Conservation (phyloP, 2,113 vertebrate species). For the Mesocricetus auratus region DNA sequence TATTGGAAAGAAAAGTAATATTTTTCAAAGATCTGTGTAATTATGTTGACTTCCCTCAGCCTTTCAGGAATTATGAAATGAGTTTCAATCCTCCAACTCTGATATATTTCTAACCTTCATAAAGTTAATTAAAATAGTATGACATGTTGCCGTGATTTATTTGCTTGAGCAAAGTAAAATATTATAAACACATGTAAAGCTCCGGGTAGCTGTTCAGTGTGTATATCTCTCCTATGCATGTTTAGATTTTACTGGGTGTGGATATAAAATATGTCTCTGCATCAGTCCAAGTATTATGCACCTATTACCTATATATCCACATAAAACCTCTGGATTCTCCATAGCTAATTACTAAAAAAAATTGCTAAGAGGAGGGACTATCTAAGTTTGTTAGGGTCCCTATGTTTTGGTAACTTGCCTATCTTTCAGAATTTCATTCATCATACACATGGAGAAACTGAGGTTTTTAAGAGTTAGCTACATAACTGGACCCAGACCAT, state of each 20-base stretch:
- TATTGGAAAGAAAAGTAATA: slow-evolving; percentile 7
- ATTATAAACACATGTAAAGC: slow-evolving; percentile 13
- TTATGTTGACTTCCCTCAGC: not conserved
- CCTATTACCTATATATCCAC: not conserved
- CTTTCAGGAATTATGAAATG: slow-evolving; percentile 33
- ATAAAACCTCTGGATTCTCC: not conserved
- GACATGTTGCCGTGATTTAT: slow-evolving; percentile 3
- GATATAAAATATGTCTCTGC: not conserved
- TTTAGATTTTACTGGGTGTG: not conserved
- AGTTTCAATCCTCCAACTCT: not conserved
- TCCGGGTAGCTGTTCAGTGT: not conserved
- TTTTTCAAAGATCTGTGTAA: slow-evolving; percentile 10
- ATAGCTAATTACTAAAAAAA: not conserved
- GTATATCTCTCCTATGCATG: not conserved
- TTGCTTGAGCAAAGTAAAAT: slow-evolving; percentile 36
- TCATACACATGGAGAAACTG: slow-evolving; percentile 10
- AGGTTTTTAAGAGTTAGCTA: not conserved
- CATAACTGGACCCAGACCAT: not conserved
- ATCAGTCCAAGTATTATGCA: not conserved
- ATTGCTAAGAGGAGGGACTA: not conserved
- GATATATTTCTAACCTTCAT: slow-evolving; percentile 1
- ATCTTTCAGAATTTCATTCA: not conserved
- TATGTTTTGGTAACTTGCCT: not conserved
- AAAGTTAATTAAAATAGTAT: slow-evolving; percentile 46
- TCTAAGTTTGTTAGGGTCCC: not conserved